Evolutionary conservation across 2,888 invertebrate species (phyloP).

Genomic region (Hypolimnas misippus): DNA sequence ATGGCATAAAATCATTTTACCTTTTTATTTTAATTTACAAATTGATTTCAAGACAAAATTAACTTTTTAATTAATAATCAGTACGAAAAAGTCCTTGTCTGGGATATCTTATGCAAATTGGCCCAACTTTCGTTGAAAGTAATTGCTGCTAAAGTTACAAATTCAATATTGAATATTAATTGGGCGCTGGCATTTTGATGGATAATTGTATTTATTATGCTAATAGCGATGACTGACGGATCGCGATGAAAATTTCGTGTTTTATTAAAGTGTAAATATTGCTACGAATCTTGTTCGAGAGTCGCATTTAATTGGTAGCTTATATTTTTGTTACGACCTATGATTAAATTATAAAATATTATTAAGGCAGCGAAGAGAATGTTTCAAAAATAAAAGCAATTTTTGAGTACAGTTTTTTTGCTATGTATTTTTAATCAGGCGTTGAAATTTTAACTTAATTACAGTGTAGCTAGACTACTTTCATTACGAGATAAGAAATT

Average conservation of each 20-base stretch:
- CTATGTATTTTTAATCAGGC: constrained; percentile 1
- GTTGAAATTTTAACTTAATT: background rate
- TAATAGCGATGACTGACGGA: constrained; percentile 31
- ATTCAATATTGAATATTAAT: constrained; percentile 41
- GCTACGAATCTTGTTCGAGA: background rate
- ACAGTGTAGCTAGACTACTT: too few species aligned
- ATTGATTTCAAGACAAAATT: background rate
- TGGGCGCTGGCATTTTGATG: constrained; percentile 31
- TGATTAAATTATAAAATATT: background rate
- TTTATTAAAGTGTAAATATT: constrained; percentile 8
- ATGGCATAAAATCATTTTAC: too few species aligned
- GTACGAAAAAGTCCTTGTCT: constrained; percentile 15
- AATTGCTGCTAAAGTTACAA: constrained; percentile 36
- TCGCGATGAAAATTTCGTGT: constrained; percentile 8
- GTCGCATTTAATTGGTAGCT: background rate
- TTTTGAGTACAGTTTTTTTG: background rate
- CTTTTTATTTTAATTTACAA: too few species aligned
- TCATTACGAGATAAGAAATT: too few species aligned
- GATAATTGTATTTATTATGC: constrained; percentile 34
- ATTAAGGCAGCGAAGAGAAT: background rate
- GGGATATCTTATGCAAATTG: constrained; percentile 39
- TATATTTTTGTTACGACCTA: background rate
- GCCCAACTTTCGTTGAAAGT: constrained; percentile 35
- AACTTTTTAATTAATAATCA: constrained; percentile 19
- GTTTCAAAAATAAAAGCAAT: background rate